Conservation (phyloP, 2,113 vertebrate genomes). For the Chloebia gouldiae region DNA sequence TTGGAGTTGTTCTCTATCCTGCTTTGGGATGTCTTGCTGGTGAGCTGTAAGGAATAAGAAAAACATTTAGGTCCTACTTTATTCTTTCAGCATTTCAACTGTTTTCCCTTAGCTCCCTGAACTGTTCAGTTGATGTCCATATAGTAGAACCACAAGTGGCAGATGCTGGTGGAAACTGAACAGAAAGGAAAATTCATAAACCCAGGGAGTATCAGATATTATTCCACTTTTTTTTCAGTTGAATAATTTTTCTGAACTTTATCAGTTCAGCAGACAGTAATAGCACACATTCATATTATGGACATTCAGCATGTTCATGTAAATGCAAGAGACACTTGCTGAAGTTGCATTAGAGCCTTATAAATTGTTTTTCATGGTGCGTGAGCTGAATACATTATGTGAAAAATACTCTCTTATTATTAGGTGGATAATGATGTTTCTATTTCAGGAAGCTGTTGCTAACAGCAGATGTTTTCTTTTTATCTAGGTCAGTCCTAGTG, state of each 20-base stretch:
- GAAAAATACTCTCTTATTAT: not conserved
- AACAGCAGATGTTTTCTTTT: constrained; percentile 6
- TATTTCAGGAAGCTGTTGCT: constrained; percentile 4
- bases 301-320: not conserved
- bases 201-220: not conserved
- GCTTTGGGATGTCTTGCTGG: not conserved
- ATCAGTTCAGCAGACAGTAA: constrained; percentile 25
- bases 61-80: not conserved
- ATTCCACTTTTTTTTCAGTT: not conserved
- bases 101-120: not conserved
- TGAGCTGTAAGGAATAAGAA: not conserved
- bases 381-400: not conserved
- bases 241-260: constrained; percentile 18
- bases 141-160: not conserved
- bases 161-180: not conserved
- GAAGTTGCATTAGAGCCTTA: not conserved
- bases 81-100: not conserved
- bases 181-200: not conserved
- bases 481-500: not conserved
- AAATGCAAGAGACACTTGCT: constrained; percentile 9
- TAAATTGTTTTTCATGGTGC: not conserved
- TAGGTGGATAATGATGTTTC: not conserved
- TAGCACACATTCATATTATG: not conserved
- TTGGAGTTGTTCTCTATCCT: not conserved
- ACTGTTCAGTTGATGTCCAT: not conserved